phyloP scores from a whole-genome alignment of 2,797 vertebrate genomes.

The Astyanax mexicanus region DNA sequence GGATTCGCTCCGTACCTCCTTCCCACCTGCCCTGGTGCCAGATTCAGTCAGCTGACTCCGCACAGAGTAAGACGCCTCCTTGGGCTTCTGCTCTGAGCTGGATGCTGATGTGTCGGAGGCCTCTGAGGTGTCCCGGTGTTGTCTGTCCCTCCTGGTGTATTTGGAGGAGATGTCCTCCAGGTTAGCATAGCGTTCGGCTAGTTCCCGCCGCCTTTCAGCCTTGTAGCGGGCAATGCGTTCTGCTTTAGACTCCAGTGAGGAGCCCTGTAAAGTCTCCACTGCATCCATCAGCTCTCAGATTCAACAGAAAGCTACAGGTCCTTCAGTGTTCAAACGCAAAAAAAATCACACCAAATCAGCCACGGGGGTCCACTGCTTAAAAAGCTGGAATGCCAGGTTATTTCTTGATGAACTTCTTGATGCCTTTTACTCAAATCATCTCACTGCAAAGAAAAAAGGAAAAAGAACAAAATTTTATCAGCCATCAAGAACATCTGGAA shows the following conservation, averaged over 20 bases:
- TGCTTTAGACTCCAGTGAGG: constrained; percentile 79
- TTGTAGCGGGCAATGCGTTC: constrained; percentile 86
- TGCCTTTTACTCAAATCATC: constrained; percentile 22
- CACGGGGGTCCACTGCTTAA: neutral
- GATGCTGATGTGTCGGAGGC: constrained; percentile 55
- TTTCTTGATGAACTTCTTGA: constrained; percentile 17
- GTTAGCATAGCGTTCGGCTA: constrained; percentile 80
- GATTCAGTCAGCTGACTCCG: constrained; percentile 58
- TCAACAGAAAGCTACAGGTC: neutral
- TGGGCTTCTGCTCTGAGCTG: constrained; percentile 54
- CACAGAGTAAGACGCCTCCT: constrained; percentile 53
- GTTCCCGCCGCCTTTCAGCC: constrained; percentile 80
- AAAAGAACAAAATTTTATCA: constrained; percentile 28
- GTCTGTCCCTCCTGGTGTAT: constrained; percentile 71
- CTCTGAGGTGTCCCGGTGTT: constrained; percentile 61
- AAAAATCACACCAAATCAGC: neutral
- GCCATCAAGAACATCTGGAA: too few relatives aligned
- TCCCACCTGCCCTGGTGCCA: constrained; percentile 52
- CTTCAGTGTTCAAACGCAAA: neutral
- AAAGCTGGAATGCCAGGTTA: constrained; percentile 10
- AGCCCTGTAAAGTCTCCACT: constrained; percentile 76
- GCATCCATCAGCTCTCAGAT: constrained; percentile 68
- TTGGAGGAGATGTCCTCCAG: constrained; percentile 75
- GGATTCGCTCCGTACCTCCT: constrained; percentile 56
- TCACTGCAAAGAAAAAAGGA: constrained; percentile 40